Conservation (phyloP, 2,888 invertebrate genomes). For the Diarsia brunnea region DNA sequence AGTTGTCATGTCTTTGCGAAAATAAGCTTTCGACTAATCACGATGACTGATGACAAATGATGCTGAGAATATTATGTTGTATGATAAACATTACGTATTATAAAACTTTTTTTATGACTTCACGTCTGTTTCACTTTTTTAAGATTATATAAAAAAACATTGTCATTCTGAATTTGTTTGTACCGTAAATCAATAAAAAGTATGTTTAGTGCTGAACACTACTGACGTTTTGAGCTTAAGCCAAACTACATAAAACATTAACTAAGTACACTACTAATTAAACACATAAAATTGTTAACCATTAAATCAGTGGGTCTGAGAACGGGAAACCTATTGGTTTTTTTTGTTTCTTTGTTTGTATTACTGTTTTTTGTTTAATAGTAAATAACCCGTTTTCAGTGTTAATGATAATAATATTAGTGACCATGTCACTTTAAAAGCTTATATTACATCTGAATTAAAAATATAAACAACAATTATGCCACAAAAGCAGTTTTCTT, state of each 20-base stretch:
- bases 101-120: background rate
- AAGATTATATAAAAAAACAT: background rate
- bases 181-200: background rate
- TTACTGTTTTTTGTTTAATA: no score
- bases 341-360: no score
- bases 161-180: background rate
- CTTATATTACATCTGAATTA: no score
- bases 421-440: no score
- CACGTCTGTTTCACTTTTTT: background rate
- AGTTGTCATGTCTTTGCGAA: slow-evolving; percentile 35
- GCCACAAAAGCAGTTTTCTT: background rate
- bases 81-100: background rate
- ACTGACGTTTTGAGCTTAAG: background rate
- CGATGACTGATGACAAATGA: slow-evolving; percentile 37
- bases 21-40: slow-evolving; percentile 43
- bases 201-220: background rate
- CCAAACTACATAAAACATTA: no score
- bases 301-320: background rate
- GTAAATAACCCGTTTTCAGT: no score
- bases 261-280: background rate
- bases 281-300: background rate
- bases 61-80: slow-evolving; percentile 4
- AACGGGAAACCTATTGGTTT: no score
- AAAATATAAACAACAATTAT: background rate
- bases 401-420: no score